phyloP scores from a whole-genome alignment of 2,113 vertebrate genomes.

The Hemiscyllium ocellatum region DNA sequence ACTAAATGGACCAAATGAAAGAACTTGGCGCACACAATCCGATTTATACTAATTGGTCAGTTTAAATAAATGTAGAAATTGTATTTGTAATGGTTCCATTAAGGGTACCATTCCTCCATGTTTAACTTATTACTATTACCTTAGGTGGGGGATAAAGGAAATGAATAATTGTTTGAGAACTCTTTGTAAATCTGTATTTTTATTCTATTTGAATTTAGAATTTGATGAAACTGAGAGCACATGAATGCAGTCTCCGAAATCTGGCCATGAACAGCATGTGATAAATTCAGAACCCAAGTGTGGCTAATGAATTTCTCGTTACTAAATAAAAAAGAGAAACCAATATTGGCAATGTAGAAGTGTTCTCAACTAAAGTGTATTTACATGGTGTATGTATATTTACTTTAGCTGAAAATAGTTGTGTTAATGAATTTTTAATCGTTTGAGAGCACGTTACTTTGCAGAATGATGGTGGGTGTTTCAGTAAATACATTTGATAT shows the following conservation, averaged over 20 bases:
- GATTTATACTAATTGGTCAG: background rate
- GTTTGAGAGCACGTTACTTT: background rate
- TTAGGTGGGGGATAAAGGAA: background rate
- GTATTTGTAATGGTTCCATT: background rate
- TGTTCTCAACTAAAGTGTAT: background rate
- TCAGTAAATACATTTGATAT: background rate
- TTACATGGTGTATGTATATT: background rate
- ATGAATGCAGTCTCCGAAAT: background rate
- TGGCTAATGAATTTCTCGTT: background rate
- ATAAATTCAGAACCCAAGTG: too few relatives aligned
- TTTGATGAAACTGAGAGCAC: background rate
- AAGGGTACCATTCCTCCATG: background rate
- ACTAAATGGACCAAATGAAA: background rate
- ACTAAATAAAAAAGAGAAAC: background rate
- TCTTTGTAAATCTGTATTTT: background rate
- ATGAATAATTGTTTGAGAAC: background rate
- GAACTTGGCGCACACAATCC: background rate
- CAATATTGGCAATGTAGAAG: background rate
- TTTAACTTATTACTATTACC: background rate
- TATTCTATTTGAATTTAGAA: background rate
- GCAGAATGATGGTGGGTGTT: background rate
- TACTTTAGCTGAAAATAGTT: background rate
- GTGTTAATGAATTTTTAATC: background rate
- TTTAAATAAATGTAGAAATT: background rate
- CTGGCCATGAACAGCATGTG: background rate